Base-by-base conservation (phyloP, 2,888 invertebrate genomes). In the Oxycera nigricornis region DNA sequence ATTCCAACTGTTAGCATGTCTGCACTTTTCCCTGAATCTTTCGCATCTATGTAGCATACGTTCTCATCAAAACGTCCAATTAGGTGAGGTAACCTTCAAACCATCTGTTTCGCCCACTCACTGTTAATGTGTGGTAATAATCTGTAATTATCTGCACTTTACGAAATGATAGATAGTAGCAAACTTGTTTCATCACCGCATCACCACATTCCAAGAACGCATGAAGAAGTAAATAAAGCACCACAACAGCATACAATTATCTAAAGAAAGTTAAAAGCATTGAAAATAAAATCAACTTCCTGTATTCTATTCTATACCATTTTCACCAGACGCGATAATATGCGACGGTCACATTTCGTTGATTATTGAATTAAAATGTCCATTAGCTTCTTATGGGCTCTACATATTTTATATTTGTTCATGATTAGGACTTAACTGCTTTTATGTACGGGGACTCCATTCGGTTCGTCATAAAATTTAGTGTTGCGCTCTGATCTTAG, bases 311-410 rank as follows among this genome's bases (percentile, higher is more conserved):
- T 14, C 41, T 30, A 17, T n/a, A 30, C 11, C 57, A 24, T 57
- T 2, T 57, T 30, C 1, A 2, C 11, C 39, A 55, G 55, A 50
- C 17, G 24, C 24, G 17, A 11, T 6, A 24, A 55, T n/a, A 50
- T n/a, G 26, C 41, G 65, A 20, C 41, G 65, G 65, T 65, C 41
- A 65, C 65, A 65, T 39, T 41, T 65, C 65, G 65, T 65, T 65
- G 65, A 65, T 65, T 65, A 65, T 65, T 65, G 65, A 65, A 65
- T 65, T 65, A 65, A 65, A 65, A 39, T 24, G 65, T 65, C 65
- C 65, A 65, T 65, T 65, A 65, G 65, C 65, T 30, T 65, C 65
- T 65, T 65, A 65, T 24, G 41, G 41, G 39, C 62, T 65, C 24
- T 65, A 35, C 65, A 65, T 35, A 65, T 35, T 35, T 61, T 65